Base-by-base conservation (phyloP, 2,113 vertebrate genomes). In the Amphilophus citrinellus region DNA sequence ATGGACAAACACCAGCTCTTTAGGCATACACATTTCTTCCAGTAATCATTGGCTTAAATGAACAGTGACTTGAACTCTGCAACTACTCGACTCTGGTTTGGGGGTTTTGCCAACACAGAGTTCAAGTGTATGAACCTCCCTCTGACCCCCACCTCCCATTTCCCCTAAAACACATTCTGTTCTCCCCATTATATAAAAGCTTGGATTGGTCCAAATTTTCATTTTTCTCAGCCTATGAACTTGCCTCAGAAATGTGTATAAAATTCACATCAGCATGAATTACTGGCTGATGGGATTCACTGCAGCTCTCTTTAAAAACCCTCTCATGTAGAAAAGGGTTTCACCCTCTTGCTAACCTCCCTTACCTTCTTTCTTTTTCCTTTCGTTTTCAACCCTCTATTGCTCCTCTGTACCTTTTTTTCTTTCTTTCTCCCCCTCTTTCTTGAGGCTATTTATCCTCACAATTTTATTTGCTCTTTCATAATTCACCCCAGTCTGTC, bases 401-500 rank as follows among this genome's bases (percentile, higher is more conserved):
- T 13, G 20, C 5, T n/a, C n/a, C 53, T 65, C 32, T 10, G 22
- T 22, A 60, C 61, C 56, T 24, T 35, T 75, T 47, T 27, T 35
- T 75, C 32, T 56, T 27, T n/a, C 42, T 27, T 61, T 42, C 14
- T 61, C 47, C 18, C 39, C 44, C 35, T 27, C 42, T 44, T 37
- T 58, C 78, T 47, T 71, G 63, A 15, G 30, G 78, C 76, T 80
- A 27, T 80, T 83, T 65, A 50, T 75, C 63, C 50, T 44, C 61
- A 53, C 62, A 66, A 76, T 80, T 91, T 90, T 76, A 84, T 84
- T 81, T 82, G 85, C 79, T 76, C 77, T 87, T 85, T 89, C 85
- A 91, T 86, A 88, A 82, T 80, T 88, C 86, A 91, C 80, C 76
- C 81, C 82, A 56, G 63, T 83, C 89, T 87, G 85, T 93, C 91